These are phyloP conservation scores for Abrostola triplasia DNA, from an alignment of 2,888 invertebrate species.

Conservation along the genomic window DNA sequence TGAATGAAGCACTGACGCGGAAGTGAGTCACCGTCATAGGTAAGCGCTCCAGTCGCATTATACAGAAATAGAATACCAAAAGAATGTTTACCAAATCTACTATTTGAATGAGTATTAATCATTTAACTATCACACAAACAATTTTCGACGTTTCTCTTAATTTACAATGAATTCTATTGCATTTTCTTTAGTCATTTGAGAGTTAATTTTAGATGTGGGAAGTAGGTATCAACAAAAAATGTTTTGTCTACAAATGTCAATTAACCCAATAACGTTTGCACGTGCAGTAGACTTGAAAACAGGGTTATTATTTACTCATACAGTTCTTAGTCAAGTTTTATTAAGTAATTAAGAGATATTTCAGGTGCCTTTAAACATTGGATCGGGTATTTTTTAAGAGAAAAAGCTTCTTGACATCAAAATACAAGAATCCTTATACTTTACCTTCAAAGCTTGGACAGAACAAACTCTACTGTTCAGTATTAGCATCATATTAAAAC, in stretches of 20 bases:
- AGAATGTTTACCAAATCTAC: slow-evolving; percentile 17
- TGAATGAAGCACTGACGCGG: slow-evolving; percentile 54
- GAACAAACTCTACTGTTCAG: background rate
- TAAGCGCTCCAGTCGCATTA: slow-evolving; percentile 48
- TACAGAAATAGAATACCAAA: slow-evolving; percentile 55
- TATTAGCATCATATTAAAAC: slow-evolving; percentile 11
- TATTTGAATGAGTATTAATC: slow-evolving; percentile 11
- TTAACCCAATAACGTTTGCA: background rate
- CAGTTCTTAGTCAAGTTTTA: background rate
- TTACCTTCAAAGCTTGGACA: too few relatives aligned
- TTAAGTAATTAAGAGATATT: background rate
- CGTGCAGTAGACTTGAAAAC: background rate
- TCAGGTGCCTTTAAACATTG: too few relatives aligned
- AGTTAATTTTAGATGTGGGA: slow-evolving; percentile 1
- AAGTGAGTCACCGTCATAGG: slow-evolving; percentile 63
- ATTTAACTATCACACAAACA: background rate
- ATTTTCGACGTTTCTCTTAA: background rate
- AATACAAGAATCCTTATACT: too few relatives aligned
- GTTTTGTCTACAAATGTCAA: slow-evolving; percentile 35
- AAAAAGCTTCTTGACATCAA: too few relatives aligned
- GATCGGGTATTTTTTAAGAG: too few relatives aligned
- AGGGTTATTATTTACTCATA: background rate
- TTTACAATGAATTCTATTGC: background rate
- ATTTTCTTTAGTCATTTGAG: slow-evolving; percentile 12
- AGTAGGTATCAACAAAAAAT: slow-evolving; percentile 20